Evolutionary conservation across 2,113 vertebrate genomes (phyloP), one percentile per base, ranked within the genome.

Genomic region (Gallinago media): DNA sequence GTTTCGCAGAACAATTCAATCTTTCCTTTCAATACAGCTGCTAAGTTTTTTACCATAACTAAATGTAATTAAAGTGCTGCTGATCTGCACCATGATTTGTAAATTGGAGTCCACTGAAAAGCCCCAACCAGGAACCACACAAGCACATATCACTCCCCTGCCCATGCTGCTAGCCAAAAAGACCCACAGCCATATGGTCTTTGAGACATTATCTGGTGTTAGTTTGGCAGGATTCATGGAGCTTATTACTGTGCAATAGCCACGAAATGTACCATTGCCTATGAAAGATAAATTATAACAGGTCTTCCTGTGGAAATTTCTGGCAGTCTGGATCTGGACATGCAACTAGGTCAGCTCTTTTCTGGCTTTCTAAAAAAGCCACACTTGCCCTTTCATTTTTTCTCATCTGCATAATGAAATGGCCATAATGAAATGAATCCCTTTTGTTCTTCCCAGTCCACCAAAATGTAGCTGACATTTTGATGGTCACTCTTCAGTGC

Each of bases 41-140:
- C 29, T 65, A 73, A 31, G 46, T 70, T 93, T 59, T 88, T 98
- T 81, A 72, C 59, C 34, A 21, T 17, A 75, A 61, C 67, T 73
- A 85, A 78, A 85, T 67, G 72, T 65, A 95, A 59, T 73, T 91
- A 94, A 46, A 75, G 83, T 80, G 74, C 38, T 65, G 44, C 67
- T 96, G 80, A 76, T 88, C 66, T 89, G 44, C 38, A 42, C 56
- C 15, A 20, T 27, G 40, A 66, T 73, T 76, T 87, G 34, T 59
- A 87, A 84, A 62, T 68, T 79, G 89, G 59, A 95, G 68, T 62
- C 91, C 55, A 56, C 54, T 36, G 46, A 87, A 91, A 89, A 86
- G 29, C 55, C 50, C 18, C 46, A 44, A 44, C 66, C 38, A 81
- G 58, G 19, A 88, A 65, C 54, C 54, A 88, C 36, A 54, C 10